These are phyloP conservation scores for Macrochelys suwanniensis DNA, from an alignment of 2,797 vertebrate species.

Conservation along the genomic window DNA sequence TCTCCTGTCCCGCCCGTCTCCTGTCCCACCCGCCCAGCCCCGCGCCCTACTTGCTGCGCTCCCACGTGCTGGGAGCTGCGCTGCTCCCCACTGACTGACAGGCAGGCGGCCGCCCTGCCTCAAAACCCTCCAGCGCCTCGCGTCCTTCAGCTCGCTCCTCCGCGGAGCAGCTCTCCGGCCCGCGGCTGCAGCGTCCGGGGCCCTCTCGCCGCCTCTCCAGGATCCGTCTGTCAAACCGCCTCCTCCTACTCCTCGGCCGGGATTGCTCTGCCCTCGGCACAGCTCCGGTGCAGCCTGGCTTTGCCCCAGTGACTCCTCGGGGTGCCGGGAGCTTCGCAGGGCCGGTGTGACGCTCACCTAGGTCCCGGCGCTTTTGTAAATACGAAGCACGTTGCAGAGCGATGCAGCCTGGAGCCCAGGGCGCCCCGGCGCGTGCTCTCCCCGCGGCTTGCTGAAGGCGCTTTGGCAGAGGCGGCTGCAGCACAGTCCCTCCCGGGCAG, in stretches of 20 bases:
- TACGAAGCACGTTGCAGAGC: not conserved
- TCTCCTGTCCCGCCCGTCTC: too few relatives aligned
- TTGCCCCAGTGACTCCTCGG: not conserved
- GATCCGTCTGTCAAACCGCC: not conserved
- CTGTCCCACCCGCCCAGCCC: too few relatives aligned
- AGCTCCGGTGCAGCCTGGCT: too few relatives aligned
- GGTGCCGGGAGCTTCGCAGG: too few relatives aligned
- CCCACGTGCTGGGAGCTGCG: slow-evolving; percentile 45
- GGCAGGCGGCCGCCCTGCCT: not conserved
- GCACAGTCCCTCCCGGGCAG: not conserved
- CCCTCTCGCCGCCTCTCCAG: not conserved
- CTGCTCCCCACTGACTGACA: not conserved
- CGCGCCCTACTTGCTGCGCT: not conserved
- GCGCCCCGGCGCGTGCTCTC: not conserved
- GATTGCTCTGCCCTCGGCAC: fast-evolving
- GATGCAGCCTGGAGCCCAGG: not conserved
- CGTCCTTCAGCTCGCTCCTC: not conserved
- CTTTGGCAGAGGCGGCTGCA: not conserved
- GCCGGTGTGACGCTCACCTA: too few relatives aligned
- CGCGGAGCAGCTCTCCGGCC: not conserved
- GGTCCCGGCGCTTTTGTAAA: too few relatives aligned
- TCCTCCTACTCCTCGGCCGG: not conserved
- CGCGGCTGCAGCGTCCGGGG: not conserved
- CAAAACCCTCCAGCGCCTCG: not conserved
- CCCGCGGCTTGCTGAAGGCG: not conserved